Evolutionary conservation across 2,113 vertebrate species (phyloP), one percentile per base, ranked within the genome.

Genomic region (Neodon shergylaensis): DNA sequence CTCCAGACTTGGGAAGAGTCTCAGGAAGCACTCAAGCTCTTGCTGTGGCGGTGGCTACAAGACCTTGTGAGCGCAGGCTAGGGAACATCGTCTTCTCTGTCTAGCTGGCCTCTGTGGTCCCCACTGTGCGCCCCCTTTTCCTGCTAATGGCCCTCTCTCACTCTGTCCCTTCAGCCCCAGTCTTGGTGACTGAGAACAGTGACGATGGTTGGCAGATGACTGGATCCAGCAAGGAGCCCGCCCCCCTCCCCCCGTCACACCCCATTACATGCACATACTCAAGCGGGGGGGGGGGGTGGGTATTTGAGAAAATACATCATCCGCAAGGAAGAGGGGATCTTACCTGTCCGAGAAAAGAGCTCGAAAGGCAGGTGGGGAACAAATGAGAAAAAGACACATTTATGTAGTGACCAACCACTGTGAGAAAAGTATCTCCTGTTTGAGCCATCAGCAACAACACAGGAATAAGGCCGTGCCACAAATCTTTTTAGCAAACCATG

Each of bases 311-410:
- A 22, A 10, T 5, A 44, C 21, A 26, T 22, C 83, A 88, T 19
- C 86, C 58, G 26, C 16, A 63, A 65, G 87, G 79, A 89, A 95
- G 84, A 73, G 0, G 12, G 0, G 21, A 19, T 96, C 98, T 98
- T 98, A 98, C 98, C 98, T 98, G 98, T 94, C 88, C 95, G 44
- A 78, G 36, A 96, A 96, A 95, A 73, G 0, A 0, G 96, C 98
- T 98, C 93, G 90, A 97, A 91, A 97, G 97, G 98, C 97, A 98
- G 95, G 78, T 84, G 94, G 97, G 88, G 97, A 96, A 96, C 96
- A 98, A 97, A 97, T 8, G 9, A 98, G 96, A 98, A 95, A 98
- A 92, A 98, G 22, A 98, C 36, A 98, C 54, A 91, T 86, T 97
- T 93, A 74, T 90, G 79, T 94, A 90, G 85, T 33, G 95, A 92